Evolutionary conservation across 2,797 vertebrate genomes (phyloP), one percentile per base, ranked within the genome.

Genomic region (Tapera naevia): DNA sequence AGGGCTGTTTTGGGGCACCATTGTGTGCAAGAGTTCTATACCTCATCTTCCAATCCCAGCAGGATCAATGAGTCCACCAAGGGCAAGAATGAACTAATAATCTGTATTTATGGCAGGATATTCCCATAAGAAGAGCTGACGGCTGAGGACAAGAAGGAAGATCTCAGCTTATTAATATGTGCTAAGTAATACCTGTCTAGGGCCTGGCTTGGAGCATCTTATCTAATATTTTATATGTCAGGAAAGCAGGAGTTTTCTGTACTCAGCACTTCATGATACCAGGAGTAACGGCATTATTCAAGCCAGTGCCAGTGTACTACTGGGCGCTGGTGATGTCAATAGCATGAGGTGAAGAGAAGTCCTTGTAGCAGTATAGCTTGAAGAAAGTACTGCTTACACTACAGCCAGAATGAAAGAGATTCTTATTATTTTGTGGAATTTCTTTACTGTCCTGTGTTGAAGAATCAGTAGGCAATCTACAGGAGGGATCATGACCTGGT

Each of bases 11-110:
- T 70, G 21, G 39, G 50, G 25, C 41, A 32, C 30, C 0, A 2
- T 37, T 17, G 1, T 10, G 23, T 24, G n/a, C 14, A 5, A 0
- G 1, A 84, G 15, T 43, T 22, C 48, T 18, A 1, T 13, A 21
- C 30, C 41, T 71, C n/a, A 21, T 17, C 35, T 45, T 82, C n/a
- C 2, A 1, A 11, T 4, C 19, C 50, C 3, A 7, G 37, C 12
- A 51, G 60, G 64, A 72, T 2, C 28, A 22, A 27, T 1, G 0
- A 9, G 10, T n/a, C 43, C 0, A 2, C 30, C 46, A 87, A 32
- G 93, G 19, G 17, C 70, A 46, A 74, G 25, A 53, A 41, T 27
- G 39, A 76, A 50, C 11, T 23, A 54, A 22, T 24, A 4, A 4
- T 43, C 65, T 70, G 11, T 71, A 45, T 45, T 75, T 30, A 25